Evolutionary conservation across 2,113 vertebrate species (phyloP).

Genomic region (Proterorhinus semilunaris): DNA sequence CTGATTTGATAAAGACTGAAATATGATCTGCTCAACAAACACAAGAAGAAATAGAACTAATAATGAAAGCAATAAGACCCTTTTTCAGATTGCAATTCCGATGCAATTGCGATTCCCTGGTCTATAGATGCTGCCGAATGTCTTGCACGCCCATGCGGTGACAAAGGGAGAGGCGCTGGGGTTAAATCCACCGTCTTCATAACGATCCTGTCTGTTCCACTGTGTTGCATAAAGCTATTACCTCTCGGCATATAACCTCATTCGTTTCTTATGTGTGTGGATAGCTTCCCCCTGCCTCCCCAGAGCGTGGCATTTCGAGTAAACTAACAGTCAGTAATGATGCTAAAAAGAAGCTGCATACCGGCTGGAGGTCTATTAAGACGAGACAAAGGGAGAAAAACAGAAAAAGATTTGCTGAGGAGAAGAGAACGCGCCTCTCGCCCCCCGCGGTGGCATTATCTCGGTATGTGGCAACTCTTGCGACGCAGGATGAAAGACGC

Average conservation of each 20-base stretch:
- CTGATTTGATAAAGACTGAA: too few relatives aligned
- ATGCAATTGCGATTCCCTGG: too few relatives aligned
- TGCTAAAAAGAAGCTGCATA: constrained; percentile 80
- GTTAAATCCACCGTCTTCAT: constrained; percentile 77
- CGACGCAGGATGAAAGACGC: constrained; percentile 53
- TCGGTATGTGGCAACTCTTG: constrained; percentile 61
- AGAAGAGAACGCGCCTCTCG: constrained; percentile 41
- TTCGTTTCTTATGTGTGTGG: constrained; percentile 89
- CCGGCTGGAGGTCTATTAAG: constrained; percentile 70
- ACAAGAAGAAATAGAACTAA: too few relatives aligned
- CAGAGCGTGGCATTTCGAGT: constrained; percentile 85
- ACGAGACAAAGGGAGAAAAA: constrained; percentile 37
- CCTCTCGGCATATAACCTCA: constrained; percentile 89
- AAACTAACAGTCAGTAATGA: constrained; percentile 88
- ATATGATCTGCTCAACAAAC: too few relatives aligned
- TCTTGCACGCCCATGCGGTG: constrained; percentile 12
- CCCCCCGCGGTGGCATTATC: constrained; percentile 45
- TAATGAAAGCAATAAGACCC: too few relatives aligned
- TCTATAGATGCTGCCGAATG: too few relatives aligned
- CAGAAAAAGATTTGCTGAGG: constrained; percentile 29
- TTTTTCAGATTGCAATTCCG: too few relatives aligned
- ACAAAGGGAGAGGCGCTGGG: constrained; percentile 69
- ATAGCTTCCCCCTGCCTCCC: constrained; percentile 80
- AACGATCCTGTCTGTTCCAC: constrained; percentile 82
- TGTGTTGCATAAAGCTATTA: constrained; percentile 87